Evolutionary conservation across 2,113 vertebrate genomes (phyloP), one percentile per base, ranked within the genome.

Genomic region (Oriolus oriolus): DNA sequence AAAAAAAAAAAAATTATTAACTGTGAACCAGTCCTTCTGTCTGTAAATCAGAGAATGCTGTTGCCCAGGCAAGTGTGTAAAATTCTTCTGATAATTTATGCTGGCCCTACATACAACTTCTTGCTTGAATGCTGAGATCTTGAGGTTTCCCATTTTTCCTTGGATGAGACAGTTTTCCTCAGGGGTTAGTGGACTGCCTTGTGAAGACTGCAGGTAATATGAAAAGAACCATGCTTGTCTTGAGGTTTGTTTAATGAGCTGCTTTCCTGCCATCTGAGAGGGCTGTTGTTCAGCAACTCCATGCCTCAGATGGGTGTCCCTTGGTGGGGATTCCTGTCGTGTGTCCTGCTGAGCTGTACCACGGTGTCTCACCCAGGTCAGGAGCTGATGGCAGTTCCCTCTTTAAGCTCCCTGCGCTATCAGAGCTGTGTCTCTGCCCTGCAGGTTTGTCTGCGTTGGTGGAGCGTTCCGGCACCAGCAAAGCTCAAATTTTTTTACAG

Each of bases 31-130:
- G 69, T 82, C 39, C 50, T 93, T 60, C 73, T 83, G 18, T 90
- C 66, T 63, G 83, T 70, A 50, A 91, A 80, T 94, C 78, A 85
- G 75, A 87, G 75, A 63, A 41, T 49, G 33, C 37, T 78, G 68
- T 78, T 94, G 90, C 78, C 90, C 75, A 89, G 93, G 64, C 93
- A 93, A 91, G 74, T 56, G 95, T 75, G 68, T 84, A 39, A 84
- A 90, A 74, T 90, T 93, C 63, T 73, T 87, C 42, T 83, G 57
- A 31, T 95, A 59, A 73, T 90, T 92, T 95, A 71, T 78, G 68
- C 88, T 89, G 87, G 79, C 85, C 54, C 35, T 83, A 7, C 12
- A 4, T 69, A 39, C 39, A 74, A 3, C 53, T n/a, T 70, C 41
- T 70, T 90, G 30, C 69, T 76, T 53, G 68, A 90, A 47, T 59